Conservation (phyloP, 2,113 vertebrate genomes). For the Phalacrocorax aristotelis region DNA sequence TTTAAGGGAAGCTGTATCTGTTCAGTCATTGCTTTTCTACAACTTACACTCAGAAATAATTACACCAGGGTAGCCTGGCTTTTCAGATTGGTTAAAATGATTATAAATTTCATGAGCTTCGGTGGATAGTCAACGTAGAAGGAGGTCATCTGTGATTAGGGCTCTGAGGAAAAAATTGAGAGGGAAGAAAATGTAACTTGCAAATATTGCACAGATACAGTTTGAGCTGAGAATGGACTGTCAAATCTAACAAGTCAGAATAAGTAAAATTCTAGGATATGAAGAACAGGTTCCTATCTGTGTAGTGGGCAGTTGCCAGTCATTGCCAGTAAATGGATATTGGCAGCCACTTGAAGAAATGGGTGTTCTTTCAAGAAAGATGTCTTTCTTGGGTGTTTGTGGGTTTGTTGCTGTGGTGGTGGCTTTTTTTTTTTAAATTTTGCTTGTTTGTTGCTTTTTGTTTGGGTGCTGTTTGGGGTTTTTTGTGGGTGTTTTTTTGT, state of each 20-base stretch:
- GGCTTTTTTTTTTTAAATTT: too few species aligned
- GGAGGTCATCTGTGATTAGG: not conserved
- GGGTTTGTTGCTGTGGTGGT: too few species aligned
- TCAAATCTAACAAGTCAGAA: not conserved
- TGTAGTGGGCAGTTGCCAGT: not conserved
- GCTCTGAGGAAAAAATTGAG: not conserved
- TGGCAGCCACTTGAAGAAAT: not conserved
- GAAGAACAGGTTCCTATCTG: not conserved
- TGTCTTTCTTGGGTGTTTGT: too few species aligned
- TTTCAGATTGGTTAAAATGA: not conserved
- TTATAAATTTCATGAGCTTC: not conserved
- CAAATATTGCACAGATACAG: not conserved
- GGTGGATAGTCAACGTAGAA: not conserved
- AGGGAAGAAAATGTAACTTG: not conserved
- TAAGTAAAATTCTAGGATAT: not conserved
- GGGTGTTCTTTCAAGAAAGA: not conserved
- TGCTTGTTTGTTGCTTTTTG: too few species aligned
- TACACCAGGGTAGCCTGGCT: not conserved
- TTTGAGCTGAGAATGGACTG: not conserved
- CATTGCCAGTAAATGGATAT: not conserved
- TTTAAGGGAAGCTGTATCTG: not conserved
- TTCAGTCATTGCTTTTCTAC: not conserved
- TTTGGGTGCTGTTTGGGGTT: too few species aligned
- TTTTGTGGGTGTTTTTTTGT: too few species aligned
- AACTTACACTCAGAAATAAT: not conserved